These are phyloP conservation scores for Serinus canaria DNA, from an alignment of 2,113 vertebrate genomes.

Conservation along the genomic window DNA sequence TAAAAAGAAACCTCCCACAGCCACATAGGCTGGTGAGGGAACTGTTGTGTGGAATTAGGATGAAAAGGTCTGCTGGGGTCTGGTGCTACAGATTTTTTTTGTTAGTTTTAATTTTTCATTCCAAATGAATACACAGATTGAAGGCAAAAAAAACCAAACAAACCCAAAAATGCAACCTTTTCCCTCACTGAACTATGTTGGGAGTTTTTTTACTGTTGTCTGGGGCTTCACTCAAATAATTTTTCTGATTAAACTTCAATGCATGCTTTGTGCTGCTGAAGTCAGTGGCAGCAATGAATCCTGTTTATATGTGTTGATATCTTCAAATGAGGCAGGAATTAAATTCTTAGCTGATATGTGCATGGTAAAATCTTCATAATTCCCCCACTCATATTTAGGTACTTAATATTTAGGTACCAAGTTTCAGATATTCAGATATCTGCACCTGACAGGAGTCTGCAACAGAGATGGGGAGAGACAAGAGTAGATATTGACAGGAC, in stretches of 20 bases:
- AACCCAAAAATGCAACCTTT: background rate
- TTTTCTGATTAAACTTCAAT: background rate
- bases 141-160: background rate
- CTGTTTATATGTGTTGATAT: background rate
- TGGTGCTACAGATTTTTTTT: background rate
- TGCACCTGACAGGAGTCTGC: fast-evolving
- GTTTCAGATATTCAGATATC: background rate
- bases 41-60: background rate
- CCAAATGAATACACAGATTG: fast-evolving
- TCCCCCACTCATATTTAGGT: background rate
- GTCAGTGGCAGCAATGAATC: background rate
- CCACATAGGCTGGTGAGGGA: background rate
- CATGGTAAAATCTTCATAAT: background rate
- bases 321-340: background rate
- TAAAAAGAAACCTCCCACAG: background rate
- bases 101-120: background rate
- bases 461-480: background rate
- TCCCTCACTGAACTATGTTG: background rate
- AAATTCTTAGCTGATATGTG: background rate
- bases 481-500: background rate
- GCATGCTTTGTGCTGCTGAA: background rate
- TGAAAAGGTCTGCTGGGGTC: background rate
- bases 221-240: background rate
- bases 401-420: background rate
- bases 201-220: background rate